phyloP scores from a whole-genome alignment of 1,140 invertebrate species.

The Adelges cooleyi region DNA sequence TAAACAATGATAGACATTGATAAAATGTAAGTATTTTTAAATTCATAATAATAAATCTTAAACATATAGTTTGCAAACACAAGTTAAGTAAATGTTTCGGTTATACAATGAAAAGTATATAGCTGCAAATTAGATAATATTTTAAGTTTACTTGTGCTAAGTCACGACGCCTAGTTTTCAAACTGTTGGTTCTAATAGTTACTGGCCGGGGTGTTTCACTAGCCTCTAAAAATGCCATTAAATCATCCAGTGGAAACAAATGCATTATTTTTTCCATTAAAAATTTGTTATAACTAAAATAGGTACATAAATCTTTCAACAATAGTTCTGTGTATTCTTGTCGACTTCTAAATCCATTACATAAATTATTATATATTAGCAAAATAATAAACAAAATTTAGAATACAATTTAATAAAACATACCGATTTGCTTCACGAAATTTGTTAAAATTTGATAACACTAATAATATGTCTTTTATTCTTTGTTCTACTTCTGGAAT shows the following conservation, averaged over 20 bases:
- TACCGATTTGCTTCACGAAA: conserved; percentile 58
- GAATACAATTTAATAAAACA: not conserved
- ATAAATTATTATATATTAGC: not conserved
- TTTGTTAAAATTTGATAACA: conserved; percentile 80
- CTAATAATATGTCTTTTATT: conserved; percentile 77
- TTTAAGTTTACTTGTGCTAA: conserved; percentile 58
- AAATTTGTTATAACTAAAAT: conserved; percentile 95
- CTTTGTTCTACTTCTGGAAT: conserved; percentile 77
- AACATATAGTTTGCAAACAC: too few species aligned
- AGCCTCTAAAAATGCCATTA: conserved; percentile 92
- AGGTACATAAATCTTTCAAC: conserved; percentile 76
- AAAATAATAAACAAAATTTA: not conserved
- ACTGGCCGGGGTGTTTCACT: conserved; percentile 91
- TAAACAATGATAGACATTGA: conserved; percentile 35
- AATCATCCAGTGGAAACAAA: conserved; percentile 76
- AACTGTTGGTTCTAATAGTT: conserved; percentile 89
- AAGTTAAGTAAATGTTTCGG: too few species aligned
- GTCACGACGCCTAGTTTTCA: conserved; percentile 88
- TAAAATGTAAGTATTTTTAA: too few species aligned
- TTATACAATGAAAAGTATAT: not conserved
- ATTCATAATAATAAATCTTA: too few species aligned
- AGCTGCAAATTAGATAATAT: not conserved
- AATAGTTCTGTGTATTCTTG: conserved; percentile 73
- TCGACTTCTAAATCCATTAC: conserved; percentile 47
- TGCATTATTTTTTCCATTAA: conserved; percentile 90